Evolutionary conservation across 2,113 vertebrate genomes (phyloP), one percentile per base, ranked within the genome.

Genomic region (Hystrix cristata): DNA sequence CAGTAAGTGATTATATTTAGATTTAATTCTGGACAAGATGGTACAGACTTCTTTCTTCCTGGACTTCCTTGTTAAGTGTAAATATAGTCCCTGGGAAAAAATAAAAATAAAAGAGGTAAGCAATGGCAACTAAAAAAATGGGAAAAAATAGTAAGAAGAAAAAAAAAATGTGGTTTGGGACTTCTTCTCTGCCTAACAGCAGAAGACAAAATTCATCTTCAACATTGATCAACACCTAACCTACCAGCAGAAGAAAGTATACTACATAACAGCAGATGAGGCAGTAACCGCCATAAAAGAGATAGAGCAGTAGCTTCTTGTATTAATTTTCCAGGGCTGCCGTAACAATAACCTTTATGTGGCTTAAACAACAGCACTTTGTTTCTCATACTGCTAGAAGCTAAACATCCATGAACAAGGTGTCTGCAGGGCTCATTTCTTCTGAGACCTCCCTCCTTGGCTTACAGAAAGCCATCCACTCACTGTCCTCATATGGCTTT

Each of bases 321-420:
- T 64, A 43, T 91, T 83, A 53, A 48, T 95, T 95, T 93, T 46
- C 76, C 86, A 71, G 59, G 60, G 19, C 46, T 81, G 12, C 43
- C 46, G 60, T 78, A 71, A 51, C 46, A 85, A 83, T 53, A 86
- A 12, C 25, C 7, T 11, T 46, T 29, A 13, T 55, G 81, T 62
- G 69, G 60, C 13, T 43, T 76, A 31, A 92, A 53, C 18, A 55
- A n/a, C 6, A 76, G 5, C 62, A 64, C 12, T 78, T 92, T 29
- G 19, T 55, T 69, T 82, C n/a, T 74, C 15, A 18, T 88, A 88
- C 1, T 53, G 12, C 34, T 71, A 18, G 48, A 55, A 34, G 83
- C 62, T 67, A 53, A 34, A 29, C 7, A 38, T 57, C 2, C n/a
- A 72, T 43, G 51, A 87, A 11, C n/a, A 72, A 87, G 51, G 51